Evolutionary conservation across 2,113 vertebrate genomes (phyloP).

Genomic region (Heptranchias perlo): DNA sequence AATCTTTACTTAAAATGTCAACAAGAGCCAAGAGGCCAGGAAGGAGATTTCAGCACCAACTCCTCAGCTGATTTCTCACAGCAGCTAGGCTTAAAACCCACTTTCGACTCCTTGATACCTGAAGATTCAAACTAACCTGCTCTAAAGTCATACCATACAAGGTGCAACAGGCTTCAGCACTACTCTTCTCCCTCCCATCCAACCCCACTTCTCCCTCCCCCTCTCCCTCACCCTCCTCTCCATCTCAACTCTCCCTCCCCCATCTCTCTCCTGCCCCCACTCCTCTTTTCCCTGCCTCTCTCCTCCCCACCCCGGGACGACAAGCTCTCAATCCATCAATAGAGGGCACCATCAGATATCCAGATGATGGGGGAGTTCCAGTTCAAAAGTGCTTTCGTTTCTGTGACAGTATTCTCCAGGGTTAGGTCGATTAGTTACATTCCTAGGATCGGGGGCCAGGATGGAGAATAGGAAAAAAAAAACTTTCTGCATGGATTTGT

Average conservation of each 20-base stretch:
- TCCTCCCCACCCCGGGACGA: background rate
- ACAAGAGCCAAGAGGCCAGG: background rate
- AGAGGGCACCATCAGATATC: background rate
- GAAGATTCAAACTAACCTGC: background rate
- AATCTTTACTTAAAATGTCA: background rate
- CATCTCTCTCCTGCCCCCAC: no score
- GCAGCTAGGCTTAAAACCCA: background rate
- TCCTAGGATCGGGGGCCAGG: background rate
- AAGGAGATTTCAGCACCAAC: background rate
- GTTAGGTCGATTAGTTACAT: background rate
- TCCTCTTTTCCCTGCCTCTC: background rate
- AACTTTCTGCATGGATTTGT: background rate
- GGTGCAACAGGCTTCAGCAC: background rate
- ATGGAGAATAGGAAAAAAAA: background rate
- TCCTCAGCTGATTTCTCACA: background rate
- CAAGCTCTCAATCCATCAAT: background rate
- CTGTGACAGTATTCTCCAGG: background rate
- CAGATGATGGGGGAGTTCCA: background rate
- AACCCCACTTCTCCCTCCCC: no score
- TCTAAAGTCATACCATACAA: background rate
- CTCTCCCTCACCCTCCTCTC: background rate
- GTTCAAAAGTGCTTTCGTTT: background rate
- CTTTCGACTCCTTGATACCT: background rate
- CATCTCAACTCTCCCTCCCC: no score
- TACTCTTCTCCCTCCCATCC: no score